Evolutionary conservation across 1,140 invertebrate genomes (phyloP).

Genomic region (Ostrea edulis): DNA sequence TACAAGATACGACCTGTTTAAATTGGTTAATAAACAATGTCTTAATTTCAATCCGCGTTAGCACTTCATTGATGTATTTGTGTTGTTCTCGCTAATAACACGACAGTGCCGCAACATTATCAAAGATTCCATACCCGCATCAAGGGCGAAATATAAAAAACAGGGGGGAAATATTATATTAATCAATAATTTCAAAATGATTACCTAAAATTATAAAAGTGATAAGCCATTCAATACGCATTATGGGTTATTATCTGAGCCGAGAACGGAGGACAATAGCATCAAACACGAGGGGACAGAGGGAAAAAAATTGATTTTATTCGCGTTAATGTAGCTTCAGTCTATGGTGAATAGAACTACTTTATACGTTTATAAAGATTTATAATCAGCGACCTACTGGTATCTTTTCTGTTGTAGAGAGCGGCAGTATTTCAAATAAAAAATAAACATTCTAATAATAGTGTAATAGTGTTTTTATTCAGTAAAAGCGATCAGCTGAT

Average conservation of each 20-base stretch:
- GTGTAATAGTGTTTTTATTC: neutral
- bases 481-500: neutral
- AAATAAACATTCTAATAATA: neutral
- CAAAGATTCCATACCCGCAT: neutral
- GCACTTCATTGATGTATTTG: neutral
- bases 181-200: neutral
- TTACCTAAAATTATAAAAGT: neutral
- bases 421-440: neutral
- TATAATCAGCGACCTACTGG: neutral
- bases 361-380: neutral
- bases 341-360: neutral
- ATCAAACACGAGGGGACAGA: neutral
- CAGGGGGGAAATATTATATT: neutral
- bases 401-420: neutral
- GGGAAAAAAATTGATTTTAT: conserved; percentile 5
- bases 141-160: neutral
- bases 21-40: no score
- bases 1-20: no score
- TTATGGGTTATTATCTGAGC: neutral
- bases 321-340: neutral
- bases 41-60: no score
- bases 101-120: neutral
- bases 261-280: neutral
- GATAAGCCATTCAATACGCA: neutral
- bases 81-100: neutral